Conservation (phyloP, 2,888 invertebrate genomes). For the Epinotia brunnichana region DNA sequence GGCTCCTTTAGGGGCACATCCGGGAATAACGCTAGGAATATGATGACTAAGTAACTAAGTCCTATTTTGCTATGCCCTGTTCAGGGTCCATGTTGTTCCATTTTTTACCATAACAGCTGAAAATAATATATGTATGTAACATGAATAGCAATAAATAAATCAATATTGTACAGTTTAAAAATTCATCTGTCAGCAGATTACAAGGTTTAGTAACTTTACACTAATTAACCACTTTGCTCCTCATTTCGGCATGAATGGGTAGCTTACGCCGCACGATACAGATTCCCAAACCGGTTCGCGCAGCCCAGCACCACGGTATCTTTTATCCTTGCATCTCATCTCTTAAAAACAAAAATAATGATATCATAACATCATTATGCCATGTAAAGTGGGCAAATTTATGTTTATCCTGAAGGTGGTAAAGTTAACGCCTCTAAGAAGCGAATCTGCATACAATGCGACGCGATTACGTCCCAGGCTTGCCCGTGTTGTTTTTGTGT, state of each 20-base stretch:
- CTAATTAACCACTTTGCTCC: conserved; percentile 22
- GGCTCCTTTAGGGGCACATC: no score
- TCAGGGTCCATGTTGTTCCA: no score
- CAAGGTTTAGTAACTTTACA: neutral
- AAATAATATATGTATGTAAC: no score
- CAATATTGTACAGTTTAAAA: neutral
- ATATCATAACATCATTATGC: conserved; percentile 70
- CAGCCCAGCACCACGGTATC: conserved; percentile 44
- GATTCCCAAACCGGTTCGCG: conserved; percentile 35
- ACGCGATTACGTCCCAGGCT: conserved; percentile 47
- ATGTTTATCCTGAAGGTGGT: conserved; percentile 65
- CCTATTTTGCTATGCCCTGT: no score
- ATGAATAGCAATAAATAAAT: no score
- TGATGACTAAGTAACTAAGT: no score
- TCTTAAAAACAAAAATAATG: conserved; percentile 53
- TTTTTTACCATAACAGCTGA: no score
- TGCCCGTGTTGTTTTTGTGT: conserved; percentile 52
- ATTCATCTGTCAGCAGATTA: neutral
- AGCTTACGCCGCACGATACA: conserved; percentile 29
- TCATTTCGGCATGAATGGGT: conserved; percentile 19
- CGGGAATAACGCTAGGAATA: no score
- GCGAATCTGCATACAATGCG: conserved; percentile 77
- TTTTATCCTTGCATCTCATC: conserved; percentile 57
- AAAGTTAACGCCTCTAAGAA: conserved; percentile 66
- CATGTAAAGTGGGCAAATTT: conserved; percentile 65